Percentiles rank a stretch among this genome's conserved stretches.
Conservation (phyloP, 2,888 invertebrate species). For the Nesidiocoris tenuis region DNA sequence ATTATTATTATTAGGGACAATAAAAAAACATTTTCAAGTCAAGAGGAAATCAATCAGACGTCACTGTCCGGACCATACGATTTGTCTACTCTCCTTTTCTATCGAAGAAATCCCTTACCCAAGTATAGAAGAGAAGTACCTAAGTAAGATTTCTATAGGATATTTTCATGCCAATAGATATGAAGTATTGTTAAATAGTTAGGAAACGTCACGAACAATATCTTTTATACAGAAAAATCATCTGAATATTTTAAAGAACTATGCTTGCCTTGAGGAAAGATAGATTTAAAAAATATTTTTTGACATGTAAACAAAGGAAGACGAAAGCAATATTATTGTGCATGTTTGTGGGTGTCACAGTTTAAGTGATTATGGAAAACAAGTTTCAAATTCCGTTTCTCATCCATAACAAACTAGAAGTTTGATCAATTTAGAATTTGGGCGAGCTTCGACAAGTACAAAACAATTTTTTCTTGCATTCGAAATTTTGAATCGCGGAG, state of each 20-base stretch:
- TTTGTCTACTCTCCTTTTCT: slow-evolving; percentile 19
- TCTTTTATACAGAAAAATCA: slow-evolving; percentile 50
- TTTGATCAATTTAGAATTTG: slow-evolving; percentile 33
- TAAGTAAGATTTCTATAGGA: slow-evolving; percentile 43
- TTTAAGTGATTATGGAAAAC: slow-evolving; percentile 14
- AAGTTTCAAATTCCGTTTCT: background rate
- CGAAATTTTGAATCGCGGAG: slow-evolving; percentile 2
- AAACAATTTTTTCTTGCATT: slow-evolving; percentile 29
- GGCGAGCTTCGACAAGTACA: slow-evolving; percentile 49
- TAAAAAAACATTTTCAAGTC: slow-evolving; percentile 8
- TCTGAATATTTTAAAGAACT: slow-evolving; percentile 48
- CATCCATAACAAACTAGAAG: background rate
- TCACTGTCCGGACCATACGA: slow-evolving; percentile 24
- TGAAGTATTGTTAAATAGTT: slow-evolving; percentile 48
- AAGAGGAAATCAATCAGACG: background rate
- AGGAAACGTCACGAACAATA: slow-evolving; percentile 49
- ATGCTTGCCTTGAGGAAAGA: slow-evolving; percentile 50
- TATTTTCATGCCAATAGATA: slow-evolving; percentile 49
- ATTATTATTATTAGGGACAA: slow-evolving; percentile 29
- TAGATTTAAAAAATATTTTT: slow-evolving; percentile 49
- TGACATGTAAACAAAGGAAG: slow-evolving; percentile 49
- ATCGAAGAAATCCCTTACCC: slow-evolving; percentile 34
- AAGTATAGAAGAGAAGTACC: slow-evolving; percentile 36
- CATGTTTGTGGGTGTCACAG: slow-evolving; percentile 47
- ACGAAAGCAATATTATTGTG: slow-evolving; percentile 50